phyloP scores from a whole-genome alignment of 2,113 vertebrate species.

The Thalassoma bifasciatum region DNA sequence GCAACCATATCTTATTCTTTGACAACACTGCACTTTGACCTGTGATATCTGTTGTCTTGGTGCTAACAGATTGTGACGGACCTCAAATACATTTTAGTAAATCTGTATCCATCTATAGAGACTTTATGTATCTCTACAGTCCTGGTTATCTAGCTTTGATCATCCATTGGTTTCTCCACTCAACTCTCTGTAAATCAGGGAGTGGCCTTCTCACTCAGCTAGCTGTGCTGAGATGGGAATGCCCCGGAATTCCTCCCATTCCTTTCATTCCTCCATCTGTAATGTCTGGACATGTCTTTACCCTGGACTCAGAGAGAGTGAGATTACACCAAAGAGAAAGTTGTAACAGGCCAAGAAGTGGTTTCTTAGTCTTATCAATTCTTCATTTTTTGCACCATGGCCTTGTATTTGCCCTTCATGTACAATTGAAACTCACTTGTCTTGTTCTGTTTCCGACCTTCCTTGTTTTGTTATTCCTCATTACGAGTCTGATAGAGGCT shows the following conservation, averaged over 20 bases:
- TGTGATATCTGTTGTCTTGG: neutral
- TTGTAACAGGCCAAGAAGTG: neutral
- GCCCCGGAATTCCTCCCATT: conserved; percentile 83
- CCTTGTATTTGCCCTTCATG: neutral
- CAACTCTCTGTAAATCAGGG: conserved; percentile 49
- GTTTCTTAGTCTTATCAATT: neutral
- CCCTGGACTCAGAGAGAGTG: conserved; percentile 15
- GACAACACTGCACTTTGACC: conserved; percentile 6
- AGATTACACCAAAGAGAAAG: conserved; percentile 1
- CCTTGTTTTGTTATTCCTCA: neutral
- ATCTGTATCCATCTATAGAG: too few relatives aligned
- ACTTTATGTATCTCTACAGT: neutral
- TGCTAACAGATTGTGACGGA: neutral
- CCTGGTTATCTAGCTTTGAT: conserved; percentile 10
- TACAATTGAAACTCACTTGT: neutral
- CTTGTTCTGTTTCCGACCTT: neutral
- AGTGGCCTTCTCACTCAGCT: conserved; percentile 58
- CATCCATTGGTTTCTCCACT: conserved; percentile 20
- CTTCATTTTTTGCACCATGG: neutral
- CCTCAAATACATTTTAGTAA: neutral
- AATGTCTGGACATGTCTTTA: conserved; percentile 81
- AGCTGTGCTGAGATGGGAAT: conserved; percentile 76
- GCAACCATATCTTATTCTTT: neutral
- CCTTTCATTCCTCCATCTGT: conserved; percentile 76
- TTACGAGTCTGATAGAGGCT: neutral